Conservation (phyloP, 2,888 invertebrate genomes). For the Leptinotarsa haldemani region DNA sequence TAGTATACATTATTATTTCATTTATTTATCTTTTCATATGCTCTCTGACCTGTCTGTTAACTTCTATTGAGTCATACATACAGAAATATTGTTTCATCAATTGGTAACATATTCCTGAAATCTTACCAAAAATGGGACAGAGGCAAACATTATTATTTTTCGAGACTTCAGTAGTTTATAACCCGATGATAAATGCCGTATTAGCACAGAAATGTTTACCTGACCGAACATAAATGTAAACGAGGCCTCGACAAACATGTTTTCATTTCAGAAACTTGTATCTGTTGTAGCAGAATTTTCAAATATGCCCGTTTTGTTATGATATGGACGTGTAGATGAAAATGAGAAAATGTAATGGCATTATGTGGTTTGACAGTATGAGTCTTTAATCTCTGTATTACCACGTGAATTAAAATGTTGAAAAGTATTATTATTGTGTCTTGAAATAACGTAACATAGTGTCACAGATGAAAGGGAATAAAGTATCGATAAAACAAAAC, state of each 20-base stretch:
- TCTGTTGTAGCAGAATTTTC: background rate
- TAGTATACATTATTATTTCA: too few relatives aligned
- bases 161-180: background rate
- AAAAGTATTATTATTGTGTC: too few relatives aligned
- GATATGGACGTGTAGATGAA: background rate
- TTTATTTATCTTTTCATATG: too few relatives aligned
- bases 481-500: too few relatives aligned
- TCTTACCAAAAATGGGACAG: background rate
- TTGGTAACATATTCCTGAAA: too few relatives aligned
- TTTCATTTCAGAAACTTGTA: constrained; percentile 22
- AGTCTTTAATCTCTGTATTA: too few relatives aligned
- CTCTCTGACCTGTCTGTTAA: too few relatives aligned
- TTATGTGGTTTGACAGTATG: background rate
- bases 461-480: too few relatives aligned
- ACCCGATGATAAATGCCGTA: background rate
- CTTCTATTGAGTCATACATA: too few relatives aligned
- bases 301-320: background rate
- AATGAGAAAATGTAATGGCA: background rate
- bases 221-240: constrained; percentile 26
- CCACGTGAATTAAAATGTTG: too few relatives aligned
- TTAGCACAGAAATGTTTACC: constrained; percentile 15
- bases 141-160: background rate
- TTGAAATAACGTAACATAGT: too few relatives aligned
- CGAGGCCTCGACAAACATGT: constrained; percentile 14
- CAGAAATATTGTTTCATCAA: too few relatives aligned